These are phyloP conservation scores for Nesometra sesokonis DNA, from an alignment of 35 echinoderm and acorn worm species.

Conservation along the genomic window DNA sequence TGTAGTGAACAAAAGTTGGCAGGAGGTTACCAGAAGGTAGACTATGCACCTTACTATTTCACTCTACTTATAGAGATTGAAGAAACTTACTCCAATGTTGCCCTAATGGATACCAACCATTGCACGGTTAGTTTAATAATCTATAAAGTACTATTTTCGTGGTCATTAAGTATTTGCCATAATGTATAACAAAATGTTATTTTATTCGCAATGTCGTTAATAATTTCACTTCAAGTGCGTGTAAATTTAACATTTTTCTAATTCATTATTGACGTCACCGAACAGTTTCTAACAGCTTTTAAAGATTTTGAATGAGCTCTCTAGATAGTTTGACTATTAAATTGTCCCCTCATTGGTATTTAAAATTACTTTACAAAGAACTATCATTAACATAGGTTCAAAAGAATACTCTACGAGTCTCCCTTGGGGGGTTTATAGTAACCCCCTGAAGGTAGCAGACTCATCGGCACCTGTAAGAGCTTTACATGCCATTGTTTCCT, in stretches of 20 bases:
- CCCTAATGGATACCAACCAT: no score
- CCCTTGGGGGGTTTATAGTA: background rate
- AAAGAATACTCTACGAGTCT: background rate
- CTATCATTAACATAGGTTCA: background rate
- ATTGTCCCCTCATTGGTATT: background rate
- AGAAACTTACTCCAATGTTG: no score
- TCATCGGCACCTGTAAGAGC: background rate
- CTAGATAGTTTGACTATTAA: background rate
- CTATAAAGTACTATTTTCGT: no score
- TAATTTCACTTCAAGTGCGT: background rate
- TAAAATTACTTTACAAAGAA: background rate
- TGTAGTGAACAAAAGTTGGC: no score
- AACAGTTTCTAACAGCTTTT: background rate
- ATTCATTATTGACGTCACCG: background rate
- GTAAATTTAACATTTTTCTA: background rate
- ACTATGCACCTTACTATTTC: no score
- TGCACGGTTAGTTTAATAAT: no score
- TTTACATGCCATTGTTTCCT: background rate
- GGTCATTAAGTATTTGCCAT: background rate
- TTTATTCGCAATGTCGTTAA: background rate
- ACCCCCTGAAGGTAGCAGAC: background rate
- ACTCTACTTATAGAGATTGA: no score
- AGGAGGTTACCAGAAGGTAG: no score
- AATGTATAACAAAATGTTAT: background rate
- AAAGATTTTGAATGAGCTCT: background rate